Conservation (phyloP, 2,797 vertebrate genomes). For the Pseudomugil tenellus region DNA sequence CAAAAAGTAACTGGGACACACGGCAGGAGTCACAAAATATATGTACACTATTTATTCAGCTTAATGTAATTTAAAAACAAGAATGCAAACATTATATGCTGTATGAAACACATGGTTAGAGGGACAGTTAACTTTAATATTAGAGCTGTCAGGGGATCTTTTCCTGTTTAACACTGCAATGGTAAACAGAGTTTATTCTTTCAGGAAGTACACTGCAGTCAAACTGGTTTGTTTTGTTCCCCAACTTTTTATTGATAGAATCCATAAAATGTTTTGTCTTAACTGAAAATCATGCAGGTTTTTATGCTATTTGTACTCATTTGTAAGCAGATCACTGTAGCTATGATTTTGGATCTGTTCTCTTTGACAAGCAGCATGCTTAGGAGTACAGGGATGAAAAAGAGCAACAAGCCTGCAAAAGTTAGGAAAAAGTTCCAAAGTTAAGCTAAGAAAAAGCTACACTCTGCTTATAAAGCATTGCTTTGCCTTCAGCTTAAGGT, state of each 20-base stretch:
- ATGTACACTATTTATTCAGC: not conserved
- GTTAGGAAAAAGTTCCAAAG: not conserved
- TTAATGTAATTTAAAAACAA: not conserved
- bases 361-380: not conserved
- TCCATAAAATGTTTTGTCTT: not conserved
- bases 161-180: not conserved
- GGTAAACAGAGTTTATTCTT: not conserved
- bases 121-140: not conserved
- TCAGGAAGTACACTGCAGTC: not conserved
- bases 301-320: not conserved
- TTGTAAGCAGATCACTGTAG: not conserved
- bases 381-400: not conserved
- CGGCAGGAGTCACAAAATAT: not conserved
- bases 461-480: constrained; percentile 5
- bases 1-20: not conserved
- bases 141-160: not conserved
- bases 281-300: not conserved
- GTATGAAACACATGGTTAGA: not conserved
- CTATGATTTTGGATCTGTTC: not conserved
- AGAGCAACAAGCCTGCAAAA: not conserved
- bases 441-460: not conserved
- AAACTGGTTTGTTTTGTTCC: not conserved
- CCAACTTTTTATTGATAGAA: not conserved
- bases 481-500: constrained; percentile 22
- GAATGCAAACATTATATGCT: not conserved